These are phyloP conservation scores for Sebastes taczanowskii DNA, from an alignment of 2,797 vertebrate genomes.

Conservation along the genomic window DNA sequence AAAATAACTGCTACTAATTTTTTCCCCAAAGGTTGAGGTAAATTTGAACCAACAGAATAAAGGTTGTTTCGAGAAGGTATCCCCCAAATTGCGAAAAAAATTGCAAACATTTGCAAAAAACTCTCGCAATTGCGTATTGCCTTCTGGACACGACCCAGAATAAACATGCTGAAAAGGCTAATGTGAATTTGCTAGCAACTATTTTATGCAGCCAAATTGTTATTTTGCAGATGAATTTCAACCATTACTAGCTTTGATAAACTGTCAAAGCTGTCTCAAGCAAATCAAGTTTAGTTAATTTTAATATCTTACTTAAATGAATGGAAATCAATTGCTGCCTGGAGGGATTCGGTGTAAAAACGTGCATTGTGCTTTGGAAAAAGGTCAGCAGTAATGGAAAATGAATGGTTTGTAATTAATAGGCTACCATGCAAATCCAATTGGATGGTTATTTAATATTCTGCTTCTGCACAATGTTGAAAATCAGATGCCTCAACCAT, in stretches of 20 bases:
- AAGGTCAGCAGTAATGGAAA: neutral
- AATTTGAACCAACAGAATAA: neutral
- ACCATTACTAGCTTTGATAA: neutral
- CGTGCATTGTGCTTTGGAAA: neutral
- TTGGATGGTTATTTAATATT: neutral
- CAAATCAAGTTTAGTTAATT: neutral
- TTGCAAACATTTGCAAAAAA: too few relatives aligned
- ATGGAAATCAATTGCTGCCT: neutral
- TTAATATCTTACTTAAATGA: neutral
- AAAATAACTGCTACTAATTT: neutral
- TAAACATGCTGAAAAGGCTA: neutral
- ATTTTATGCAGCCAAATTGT: neutral
- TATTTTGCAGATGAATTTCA: neutral
- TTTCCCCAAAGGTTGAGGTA: neutral
- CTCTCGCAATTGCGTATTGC: too few relatives aligned
- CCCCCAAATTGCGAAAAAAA: too few relatives aligned
- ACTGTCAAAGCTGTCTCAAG: neutral
- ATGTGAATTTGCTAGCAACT: neutral
- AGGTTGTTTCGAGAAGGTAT: too few relatives aligned
- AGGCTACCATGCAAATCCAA: slow-evolving; percentile 28
- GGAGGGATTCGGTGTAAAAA: neutral
- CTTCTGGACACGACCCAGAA: neutral
- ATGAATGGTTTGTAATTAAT: neutral
- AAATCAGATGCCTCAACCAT: slow-evolving; percentile 6
- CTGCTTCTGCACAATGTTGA: neutral